These are phyloP conservation scores for Arvicanthis niloticus DNA, from an alignment of 2,113 vertebrate genomes.

Conservation along the genomic window DNA sequence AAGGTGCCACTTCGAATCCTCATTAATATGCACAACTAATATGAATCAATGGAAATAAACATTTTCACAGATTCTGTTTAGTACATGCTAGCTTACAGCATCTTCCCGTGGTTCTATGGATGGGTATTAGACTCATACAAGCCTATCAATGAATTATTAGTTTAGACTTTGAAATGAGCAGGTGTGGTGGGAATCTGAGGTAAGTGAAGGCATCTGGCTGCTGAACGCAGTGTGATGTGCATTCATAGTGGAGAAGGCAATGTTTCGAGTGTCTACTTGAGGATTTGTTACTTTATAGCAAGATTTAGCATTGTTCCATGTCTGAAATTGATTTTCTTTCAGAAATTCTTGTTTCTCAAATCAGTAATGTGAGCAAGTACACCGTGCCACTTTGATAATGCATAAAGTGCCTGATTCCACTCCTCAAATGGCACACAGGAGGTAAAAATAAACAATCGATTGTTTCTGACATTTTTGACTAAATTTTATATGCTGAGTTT, in stretches of 20 bases:
- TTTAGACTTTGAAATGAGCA: conserved; percentile 2
- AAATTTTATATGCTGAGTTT: conserved; percentile 41
- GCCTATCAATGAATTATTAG: neutral
- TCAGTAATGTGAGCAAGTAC: conserved; percentile 64
- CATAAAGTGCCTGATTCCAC: conserved; percentile 59
- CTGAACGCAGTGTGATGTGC: conserved; percentile 17
- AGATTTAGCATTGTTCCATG: conserved; percentile 45
- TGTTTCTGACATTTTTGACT: conserved; percentile 60
- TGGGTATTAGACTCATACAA: neutral
- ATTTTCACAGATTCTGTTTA: neutral
- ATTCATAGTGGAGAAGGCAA: conserved; percentile 32
- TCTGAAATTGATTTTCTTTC: conserved; percentile 78
- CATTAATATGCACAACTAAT: neutral
- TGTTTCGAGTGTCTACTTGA: conserved; percentile 51
- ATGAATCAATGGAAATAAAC: neutral
- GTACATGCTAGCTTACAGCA: neutral
- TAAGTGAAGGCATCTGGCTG: conserved; percentile 37
- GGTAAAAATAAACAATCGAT: conserved; percentile 53
- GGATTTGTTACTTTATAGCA: conserved; percentile 62
- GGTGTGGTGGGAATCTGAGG: neutral
- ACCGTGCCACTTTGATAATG: conserved; percentile 63
- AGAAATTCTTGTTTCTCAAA: conserved; percentile 71
- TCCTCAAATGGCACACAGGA: conserved; percentile 51
- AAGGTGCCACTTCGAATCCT: neutral
- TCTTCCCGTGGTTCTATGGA: neutral